Base-by-base conservation (phyloP, 2,113 vertebrate genomes). In the Nerophis lumbriciformis region DNA sequence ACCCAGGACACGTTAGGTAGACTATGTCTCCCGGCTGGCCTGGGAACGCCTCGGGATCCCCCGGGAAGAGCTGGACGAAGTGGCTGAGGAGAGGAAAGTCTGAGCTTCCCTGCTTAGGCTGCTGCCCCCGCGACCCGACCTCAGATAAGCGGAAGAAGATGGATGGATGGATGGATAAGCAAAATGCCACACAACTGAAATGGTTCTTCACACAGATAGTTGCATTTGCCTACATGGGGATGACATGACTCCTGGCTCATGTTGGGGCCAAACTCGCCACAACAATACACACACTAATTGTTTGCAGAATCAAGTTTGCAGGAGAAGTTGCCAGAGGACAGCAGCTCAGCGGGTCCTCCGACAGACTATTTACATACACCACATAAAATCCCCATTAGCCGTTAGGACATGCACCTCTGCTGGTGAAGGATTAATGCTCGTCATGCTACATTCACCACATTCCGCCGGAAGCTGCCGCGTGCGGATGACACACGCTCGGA, bases 331-430 rank as follows among this genome's bases (percentile, higher is more conserved):
- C 52, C 55, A 48, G 49, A 28, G 56, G 49, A 48, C 72, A 67
- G 77, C 48, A 61, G 66, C 62, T 69, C 64, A 55, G 66, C 52
- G 0, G 64, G 69, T 66, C 48, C 61, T 38, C 63, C 35, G 42
- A 79, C 70, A 50, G 60, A 61, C 61, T 69, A 83, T 89, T 89
- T 87, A 80, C 83, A 84, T 87, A 64, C 58, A 52, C 72, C 78
- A 83, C 83, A 87, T 82, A 66, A 85, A 88, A 81, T 78, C 69
- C 73, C 72, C 78, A 79, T 82, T 81, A 84, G 78, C 63, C 59
- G 69, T 81, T 55, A 63, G 76, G 75, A 82, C 69, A 48, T 69
- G 71, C 70, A 80, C 57, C 65, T 77, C 61, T 58, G 56, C 71
- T 65, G 60, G 58, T 69, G 63, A 50, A 65, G 77, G 77, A 85